These are phyloP conservation scores for Alexandromys oeconomus DNA, from an alignment of 2,797 vertebrate species.

Conservation along the genomic window DNA sequence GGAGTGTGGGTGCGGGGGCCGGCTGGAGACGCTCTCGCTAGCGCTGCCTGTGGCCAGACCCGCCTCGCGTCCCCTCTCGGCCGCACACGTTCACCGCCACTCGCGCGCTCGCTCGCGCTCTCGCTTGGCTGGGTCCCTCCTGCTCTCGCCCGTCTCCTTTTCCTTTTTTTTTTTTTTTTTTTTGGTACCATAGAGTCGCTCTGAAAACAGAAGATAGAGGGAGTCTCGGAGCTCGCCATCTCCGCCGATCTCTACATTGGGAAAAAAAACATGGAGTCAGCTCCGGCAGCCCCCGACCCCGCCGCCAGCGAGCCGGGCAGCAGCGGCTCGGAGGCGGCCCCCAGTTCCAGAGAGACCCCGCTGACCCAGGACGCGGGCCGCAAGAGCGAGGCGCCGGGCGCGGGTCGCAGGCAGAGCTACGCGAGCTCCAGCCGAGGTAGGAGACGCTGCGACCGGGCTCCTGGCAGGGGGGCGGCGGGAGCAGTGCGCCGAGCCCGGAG, in stretches of 20 bases:
- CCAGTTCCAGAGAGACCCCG: conserved; percentile 95
- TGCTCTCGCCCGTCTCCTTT: conserved; percentile 80
- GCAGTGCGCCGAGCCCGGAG: background rate
- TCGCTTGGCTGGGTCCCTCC: conserved; percentile 68
- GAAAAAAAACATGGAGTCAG: conserved; percentile 98
- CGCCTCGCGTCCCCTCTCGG: conserved; percentile 80
- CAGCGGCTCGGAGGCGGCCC: conserved; percentile 96
- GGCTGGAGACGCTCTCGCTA: conserved; percentile 91
- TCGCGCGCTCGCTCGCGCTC: conserved; percentile 87
- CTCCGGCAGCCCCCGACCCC: conserved; percentile 97
- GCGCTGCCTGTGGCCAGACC: conserved; percentile 96
- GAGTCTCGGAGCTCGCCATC: conserved; percentile 93
- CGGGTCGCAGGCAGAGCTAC: conserved; percentile 95
- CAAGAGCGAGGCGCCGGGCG: conserved; percentile 94
- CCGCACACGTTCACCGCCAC: conserved; percentile 89
- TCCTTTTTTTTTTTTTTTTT: conserved; percentile 81
- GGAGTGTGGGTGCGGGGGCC: conserved; percentile 81
- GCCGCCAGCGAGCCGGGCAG: conserved; percentile 96
- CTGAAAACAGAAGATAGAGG: conserved; percentile 95
- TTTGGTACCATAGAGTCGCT: conserved; percentile 92
- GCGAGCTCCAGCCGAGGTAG: conserved; percentile 95
- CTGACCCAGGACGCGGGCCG: conserved; percentile 95
- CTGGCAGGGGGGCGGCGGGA: conserved; percentile 58
- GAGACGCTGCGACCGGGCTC: conserved; percentile 63
- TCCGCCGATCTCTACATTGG: conserved; percentile 91